These are phyloP conservation scores for Cephalopholis sonnerati DNA, from an alignment of 2,113 vertebrate genomes.

Conservation along the genomic window DNA sequence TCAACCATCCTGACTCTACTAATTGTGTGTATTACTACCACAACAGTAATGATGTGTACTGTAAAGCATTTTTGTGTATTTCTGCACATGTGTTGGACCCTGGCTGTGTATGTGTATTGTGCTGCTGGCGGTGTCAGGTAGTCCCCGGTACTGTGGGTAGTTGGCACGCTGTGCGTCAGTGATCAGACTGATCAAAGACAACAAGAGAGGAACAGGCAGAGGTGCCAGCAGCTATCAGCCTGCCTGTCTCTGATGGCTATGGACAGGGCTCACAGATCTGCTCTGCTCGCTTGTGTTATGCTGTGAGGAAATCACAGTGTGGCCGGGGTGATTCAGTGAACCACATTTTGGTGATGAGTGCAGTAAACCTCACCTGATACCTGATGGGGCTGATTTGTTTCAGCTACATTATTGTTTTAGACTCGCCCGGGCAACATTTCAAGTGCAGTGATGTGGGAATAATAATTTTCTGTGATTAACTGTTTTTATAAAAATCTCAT, in stretches of 20 bases:
- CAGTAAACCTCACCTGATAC: constrained; percentile 23
- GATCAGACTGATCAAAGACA: constrained; percentile 89
- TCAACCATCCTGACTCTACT: not conserved
- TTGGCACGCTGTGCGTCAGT: constrained; percentile 66
- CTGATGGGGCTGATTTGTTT: constrained; percentile 25
- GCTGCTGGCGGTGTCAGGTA: constrained; percentile 57
- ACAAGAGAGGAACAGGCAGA: constrained; percentile 86
- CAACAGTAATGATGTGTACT: not conserved
- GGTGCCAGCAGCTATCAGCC: constrained; percentile 86
- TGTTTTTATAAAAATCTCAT: constrained; percentile 20
- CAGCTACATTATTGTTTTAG: not conserved
- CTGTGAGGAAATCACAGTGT: constrained; percentile 21
- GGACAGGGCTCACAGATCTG: constrained; percentile 59
- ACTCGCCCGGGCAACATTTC: constrained; percentile 1
- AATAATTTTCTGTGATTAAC: constrained; percentile 19
- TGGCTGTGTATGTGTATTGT: constrained; percentile 1
- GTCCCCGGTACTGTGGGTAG: constrained; percentile 45
- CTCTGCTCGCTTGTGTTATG: constrained; percentile 31
- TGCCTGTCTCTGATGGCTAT: constrained; percentile 80
- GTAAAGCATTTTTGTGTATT: not conserved
- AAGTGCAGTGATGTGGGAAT: constrained; percentile 14
- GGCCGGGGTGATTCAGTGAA: constrained; percentile 29
- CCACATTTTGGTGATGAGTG: constrained; percentile 21
- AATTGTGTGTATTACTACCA: not conserved
- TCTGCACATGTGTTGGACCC: constrained; percentile 15